Base-by-base conservation (phyloP, 2,888 invertebrate species). In the Acanthosoma haemorrhoidale region DNA sequence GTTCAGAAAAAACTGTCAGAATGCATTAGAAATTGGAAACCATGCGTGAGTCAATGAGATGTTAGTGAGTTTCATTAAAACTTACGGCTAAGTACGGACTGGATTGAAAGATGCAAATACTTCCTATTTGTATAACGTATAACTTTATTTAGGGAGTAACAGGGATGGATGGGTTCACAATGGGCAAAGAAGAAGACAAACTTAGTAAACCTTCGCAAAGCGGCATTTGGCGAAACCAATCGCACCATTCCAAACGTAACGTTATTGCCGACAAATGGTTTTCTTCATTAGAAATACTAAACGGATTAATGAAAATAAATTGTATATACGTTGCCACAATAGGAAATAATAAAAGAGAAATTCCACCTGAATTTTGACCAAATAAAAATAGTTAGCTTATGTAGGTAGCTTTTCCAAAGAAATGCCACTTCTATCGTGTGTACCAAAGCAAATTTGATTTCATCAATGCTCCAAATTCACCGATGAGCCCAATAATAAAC, bases 81-180 rank as follows among this genome's bases (percentile, higher is more conserved):
- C n/a, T n/a, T n/a, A n/a, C n/a, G n/a, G n/a, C n/a, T n/a, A n/a
- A n/a, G n/a, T n/a, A n/a, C n/a, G n/a, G n/a, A n/a, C n/a, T n/a
- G n/a, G n/a, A n/a, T 60, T 76, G 11, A 70, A 73, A 16, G 77
- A 76, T 72, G 75, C 77, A 76, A 77, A 61, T 70, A 75, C 25
- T 76, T 77, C 70, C 74, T 77, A 16, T 77, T 36, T 67, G 32
- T 16, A 36, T 18, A 60, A 59, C 21, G 43, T 51, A n/a, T 63
- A 63, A 9, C 29, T 60, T 18, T 51, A 51, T 16, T 9, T 51
- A 16, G 51, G 51, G 1, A 21, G 16, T 15, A 2, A 39, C 39
- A 39, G 39, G 4, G 39, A 39, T n/a, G 39, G 39, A 39, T 3
- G 9, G 9, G 9, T n/a, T n/a, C n/a, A n/a, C n/a, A n/a, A n/a